A percentile compares a stretch with the other conserved stretches of the same genome.
phyloP scores from a whole-genome alignment of 2,797 vertebrate genomes.

The Rhinatrema bivittatum region DNA sequence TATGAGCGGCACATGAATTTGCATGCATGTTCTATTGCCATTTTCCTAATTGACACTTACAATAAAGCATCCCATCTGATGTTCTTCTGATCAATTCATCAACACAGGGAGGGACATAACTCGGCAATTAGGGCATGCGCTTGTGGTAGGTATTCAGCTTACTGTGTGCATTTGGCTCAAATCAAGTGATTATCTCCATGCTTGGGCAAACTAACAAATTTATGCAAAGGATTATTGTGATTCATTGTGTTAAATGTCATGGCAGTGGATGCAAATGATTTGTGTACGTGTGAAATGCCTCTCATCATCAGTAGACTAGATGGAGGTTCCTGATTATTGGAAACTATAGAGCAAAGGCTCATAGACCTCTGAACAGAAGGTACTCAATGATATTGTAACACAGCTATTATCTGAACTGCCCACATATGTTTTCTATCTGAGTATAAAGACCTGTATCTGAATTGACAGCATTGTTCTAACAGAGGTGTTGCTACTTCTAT shows the following conservation, averaged over 20 bases:
- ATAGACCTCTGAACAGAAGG: neutral
- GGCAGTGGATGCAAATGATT: neutral
- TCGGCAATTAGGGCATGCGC: neutral
- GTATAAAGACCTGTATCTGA: no score
- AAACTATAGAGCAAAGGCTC: no score
- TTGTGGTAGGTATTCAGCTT: neutral
- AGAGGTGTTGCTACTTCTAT: no score
- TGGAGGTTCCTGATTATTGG: no score
- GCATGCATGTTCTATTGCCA: no score
- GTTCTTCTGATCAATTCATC: slow-evolving; percentile 11
- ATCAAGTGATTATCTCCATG: neutral
- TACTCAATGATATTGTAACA: no score
- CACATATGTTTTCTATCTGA: no score
- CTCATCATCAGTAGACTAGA: neutral
- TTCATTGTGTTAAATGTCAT: neutral
- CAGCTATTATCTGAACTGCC: no score
- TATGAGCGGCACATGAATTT: no score
- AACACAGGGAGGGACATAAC: neutral
- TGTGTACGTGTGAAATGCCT: neutral
- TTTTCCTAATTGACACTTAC: slow-evolving; percentile 17
- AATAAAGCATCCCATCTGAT: slow-evolving; percentile 10
- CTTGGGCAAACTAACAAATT: neutral
- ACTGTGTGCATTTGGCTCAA: neutral
- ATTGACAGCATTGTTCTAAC: no score
- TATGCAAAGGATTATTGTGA: neutral